Conservation (phyloP, 2,888 invertebrate species). For the Vandiemenella viatica region DNA sequence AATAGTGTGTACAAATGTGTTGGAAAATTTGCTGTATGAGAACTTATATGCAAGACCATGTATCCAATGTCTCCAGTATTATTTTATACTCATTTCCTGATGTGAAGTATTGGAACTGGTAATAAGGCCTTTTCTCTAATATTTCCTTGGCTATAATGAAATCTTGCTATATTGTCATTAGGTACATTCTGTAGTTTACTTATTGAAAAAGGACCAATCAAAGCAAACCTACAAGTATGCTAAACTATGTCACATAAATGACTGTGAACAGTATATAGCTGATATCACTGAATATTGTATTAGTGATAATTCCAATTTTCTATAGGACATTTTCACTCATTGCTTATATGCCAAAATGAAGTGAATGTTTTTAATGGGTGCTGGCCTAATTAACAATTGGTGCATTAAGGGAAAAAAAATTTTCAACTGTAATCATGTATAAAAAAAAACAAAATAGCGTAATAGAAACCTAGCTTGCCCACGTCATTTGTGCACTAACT, state of each 20-base stretch:
- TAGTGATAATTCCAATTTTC: too few species aligned
- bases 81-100: constrained; percentile 9
- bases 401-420: too few species aligned
- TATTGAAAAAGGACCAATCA: constrained; percentile 9
- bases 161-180: constrained; percentile 2
- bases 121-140: constrained; percentile 6
- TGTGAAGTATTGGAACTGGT: not conserved
- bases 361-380: too few species aligned
- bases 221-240: not conserved
- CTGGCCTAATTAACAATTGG: too few species aligned
- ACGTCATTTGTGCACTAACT: too few species aligned
- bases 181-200: constrained; percentile 5
- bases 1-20: constrained; percentile 8
- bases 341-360: too few species aligned
- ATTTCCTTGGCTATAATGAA: constrained; percentile 8
- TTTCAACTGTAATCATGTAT: too few species aligned
- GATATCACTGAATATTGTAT: too few species aligned
- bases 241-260: not conserved
- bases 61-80: constrained; percentile 10
- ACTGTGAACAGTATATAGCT: too few species aligned
- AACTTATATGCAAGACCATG: constrained; percentile 4
- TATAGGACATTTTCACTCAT: too few species aligned
- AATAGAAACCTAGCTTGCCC: too few species aligned
- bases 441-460: too few species aligned
- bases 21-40: constrained; percentile 3